phyloP scores from a whole-genome alignment of 35 echinoderm and acorn worm genomes.

The Amphiura filiformis region DNA sequence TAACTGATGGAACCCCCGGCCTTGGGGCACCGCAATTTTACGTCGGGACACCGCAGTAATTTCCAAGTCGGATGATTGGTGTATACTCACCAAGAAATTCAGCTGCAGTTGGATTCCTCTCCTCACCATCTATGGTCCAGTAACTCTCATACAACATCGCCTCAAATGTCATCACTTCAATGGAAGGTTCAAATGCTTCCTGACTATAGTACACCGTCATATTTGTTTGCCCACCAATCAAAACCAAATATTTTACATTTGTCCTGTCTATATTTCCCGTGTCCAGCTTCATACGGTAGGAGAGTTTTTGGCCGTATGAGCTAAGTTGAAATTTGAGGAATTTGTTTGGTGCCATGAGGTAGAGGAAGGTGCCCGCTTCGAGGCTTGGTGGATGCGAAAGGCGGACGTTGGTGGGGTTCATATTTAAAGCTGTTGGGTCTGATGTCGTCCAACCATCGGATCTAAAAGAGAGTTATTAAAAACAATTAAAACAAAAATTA shows the following conservation, averaged over 20 bases:
- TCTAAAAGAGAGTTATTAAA: slow-evolving; percentile 36
- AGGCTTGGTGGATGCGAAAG: slow-evolving; percentile 72
- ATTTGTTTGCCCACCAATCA: slow-evolving; percentile 58
- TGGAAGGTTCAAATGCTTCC: slow-evolving; percentile 36
- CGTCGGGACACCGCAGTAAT: no score
- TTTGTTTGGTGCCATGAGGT: slow-evolving; percentile 65
- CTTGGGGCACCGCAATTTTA: no score
- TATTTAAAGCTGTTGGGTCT: slow-evolving; percentile 45
- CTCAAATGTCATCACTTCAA: slow-evolving; percentile 21
- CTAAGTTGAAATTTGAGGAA: slow-evolving; percentile 66
- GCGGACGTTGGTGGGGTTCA: slow-evolving; percentile 53
- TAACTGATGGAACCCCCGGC: no score
- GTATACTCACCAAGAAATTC: no score
- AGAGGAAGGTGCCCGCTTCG: slow-evolving; percentile 33
- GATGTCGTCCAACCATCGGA: slow-evolving; percentile 58
- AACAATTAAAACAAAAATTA: no score
- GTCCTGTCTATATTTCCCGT: slow-evolving; percentile 28
- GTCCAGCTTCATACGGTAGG: slow-evolving; percentile 52
- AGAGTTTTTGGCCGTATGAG: slow-evolving; percentile 47
- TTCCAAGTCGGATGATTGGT: no score
- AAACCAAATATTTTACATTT: slow-evolving; percentile 18
- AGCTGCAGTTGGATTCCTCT: slow-evolving; percentile 31
- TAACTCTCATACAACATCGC: slow-evolving; percentile 55
- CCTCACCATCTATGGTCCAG: slow-evolving; percentile 45
- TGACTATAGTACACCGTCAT: slow-evolving; percentile 33